These are phyloP conservation scores for Drosophila eugracilis DNA, from an alignment of 1,140 invertebrate species.

Conservation along the genomic window DNA sequence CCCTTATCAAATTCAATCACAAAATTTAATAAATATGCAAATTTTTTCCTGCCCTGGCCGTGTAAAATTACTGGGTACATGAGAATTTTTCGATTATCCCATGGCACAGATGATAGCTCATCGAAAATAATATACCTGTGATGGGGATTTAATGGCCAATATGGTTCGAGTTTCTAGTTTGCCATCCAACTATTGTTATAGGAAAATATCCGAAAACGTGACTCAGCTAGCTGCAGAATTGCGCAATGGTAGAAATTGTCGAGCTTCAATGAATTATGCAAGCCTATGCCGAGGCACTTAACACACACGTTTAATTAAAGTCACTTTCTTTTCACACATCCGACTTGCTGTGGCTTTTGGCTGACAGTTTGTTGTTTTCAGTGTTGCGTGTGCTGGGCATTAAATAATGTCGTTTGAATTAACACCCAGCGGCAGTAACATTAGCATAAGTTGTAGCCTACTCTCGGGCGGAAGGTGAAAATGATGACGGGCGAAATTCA, in stretches of 20 bases:
- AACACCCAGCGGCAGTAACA: constrained; percentile 61
- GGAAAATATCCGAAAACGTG: constrained; percentile 34
- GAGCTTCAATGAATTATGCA: constrained; percentile 66
- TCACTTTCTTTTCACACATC: constrained; percentile 75
- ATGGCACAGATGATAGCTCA: constrained; percentile 26
- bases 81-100: constrained; percentile 63
- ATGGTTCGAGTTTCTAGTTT: constrained; percentile 5
- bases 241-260: constrained; percentile 50
- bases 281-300: constrained; percentile 47
- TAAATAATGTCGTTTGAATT: constrained; percentile 81
- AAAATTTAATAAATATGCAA: constrained; percentile 83
- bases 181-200: constrained; percentile 4
- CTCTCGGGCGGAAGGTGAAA: constrained; percentile 40
- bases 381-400: constrained; percentile 71
- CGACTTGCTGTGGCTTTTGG: constrained; percentile 30
- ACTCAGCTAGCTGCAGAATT: constrained; percentile 25
- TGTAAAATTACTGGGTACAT: constrained; percentile 64
- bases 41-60: constrained; percentile 33
- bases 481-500: neutral
- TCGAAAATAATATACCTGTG: constrained; percentile 18
- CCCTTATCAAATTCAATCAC: constrained; percentile 69
- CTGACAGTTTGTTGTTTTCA: constrained; percentile 24
- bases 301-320: constrained; percentile 72
- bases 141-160: constrained; percentile 65
- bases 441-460: constrained; percentile 74